These are phyloP conservation scores for Physocephala rufipes DNA, from an alignment of 2,888 invertebrate species.

Conservation along the genomic window DNA sequence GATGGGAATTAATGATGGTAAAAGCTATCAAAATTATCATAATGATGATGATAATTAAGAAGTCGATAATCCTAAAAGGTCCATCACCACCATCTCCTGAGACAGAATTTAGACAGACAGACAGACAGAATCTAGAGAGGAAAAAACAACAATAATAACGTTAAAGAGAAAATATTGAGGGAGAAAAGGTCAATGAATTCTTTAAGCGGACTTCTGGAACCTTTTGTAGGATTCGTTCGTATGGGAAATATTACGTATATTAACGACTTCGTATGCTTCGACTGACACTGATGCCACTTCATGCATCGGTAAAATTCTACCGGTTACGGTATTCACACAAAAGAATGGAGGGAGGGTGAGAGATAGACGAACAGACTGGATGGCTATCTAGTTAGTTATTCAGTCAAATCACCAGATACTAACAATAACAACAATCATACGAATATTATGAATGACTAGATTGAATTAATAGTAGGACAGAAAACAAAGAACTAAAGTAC, in stretches of 20 bases:
- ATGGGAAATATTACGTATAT: background rate
- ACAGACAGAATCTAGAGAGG: too few species aligned
- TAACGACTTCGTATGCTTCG: background rate
- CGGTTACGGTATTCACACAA: background rate
- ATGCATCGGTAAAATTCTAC: slow-evolving; percentile 18
- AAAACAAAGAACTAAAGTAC: too few species aligned
- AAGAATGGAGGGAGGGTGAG: background rate
- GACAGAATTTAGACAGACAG: too few species aligned
- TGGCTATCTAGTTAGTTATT: background rate
- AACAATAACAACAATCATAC: background rate
- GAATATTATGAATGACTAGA: too few species aligned
- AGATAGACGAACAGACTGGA: background rate
- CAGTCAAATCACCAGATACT: background rate
- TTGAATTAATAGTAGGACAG: too few species aligned
- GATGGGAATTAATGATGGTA: too few species aligned
- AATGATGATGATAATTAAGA: background rate
- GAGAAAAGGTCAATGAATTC: slow-evolving; percentile 33
- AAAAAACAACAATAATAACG: background rate
- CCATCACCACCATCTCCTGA: background rate
- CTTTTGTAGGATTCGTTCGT: background rate
- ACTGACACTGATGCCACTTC: background rate
- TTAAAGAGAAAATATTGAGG: background rate
- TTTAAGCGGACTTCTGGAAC: slow-evolving; percentile 1
- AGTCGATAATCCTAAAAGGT: too few species aligned
- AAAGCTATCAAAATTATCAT: too few species aligned